Evolutionary conservation across 2,888 invertebrate genomes (phyloP).

Genomic region (Leptinotarsa tumamoca): DNA sequence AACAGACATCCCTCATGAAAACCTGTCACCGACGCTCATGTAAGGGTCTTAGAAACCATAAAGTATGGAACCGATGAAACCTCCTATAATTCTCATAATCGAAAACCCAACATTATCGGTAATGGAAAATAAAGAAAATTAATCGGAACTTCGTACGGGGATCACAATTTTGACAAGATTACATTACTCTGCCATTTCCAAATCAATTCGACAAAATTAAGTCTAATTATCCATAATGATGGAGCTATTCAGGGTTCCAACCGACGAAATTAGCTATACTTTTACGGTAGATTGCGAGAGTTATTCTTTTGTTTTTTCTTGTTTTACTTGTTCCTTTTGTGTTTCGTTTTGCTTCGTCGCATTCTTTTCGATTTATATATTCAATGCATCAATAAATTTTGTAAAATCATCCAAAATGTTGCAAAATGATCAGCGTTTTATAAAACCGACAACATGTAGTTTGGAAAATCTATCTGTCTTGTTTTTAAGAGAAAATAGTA

Average conservation of each 20-base stretch:
- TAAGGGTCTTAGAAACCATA: conserved; percentile 6
- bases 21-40: background rate
- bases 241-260: conserved; percentile 53
- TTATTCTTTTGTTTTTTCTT: conserved; percentile 15
- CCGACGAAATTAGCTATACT: conserved; percentile 50
- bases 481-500: too few relatives aligned
- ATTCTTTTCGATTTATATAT: background rate
- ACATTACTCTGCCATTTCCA: conserved; percentile 59
- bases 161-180: conserved; percentile 55
- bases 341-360: conserved; percentile 8
- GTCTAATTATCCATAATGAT: conserved; percentile 63
- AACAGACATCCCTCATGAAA: background rate
- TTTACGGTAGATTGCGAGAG: conserved; percentile 46
- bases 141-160: conserved; percentile 54
- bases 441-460: too few relatives aligned
- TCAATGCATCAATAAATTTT: background rate
- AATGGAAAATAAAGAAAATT: conserved; percentile 53
- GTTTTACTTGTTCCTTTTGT: conserved; percentile 26
- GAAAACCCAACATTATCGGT: conserved; percentile 42
- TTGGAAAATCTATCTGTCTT: too few relatives aligned
- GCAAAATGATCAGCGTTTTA: too few relatives aligned
- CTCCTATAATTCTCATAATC: conserved; percentile 14
- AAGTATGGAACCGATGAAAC: conserved; percentile 17
- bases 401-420: background rate
- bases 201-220: conserved; percentile 62